Conservation (phyloP, 2,113 vertebrate genomes). For the Podarcis cretensis region DNA sequence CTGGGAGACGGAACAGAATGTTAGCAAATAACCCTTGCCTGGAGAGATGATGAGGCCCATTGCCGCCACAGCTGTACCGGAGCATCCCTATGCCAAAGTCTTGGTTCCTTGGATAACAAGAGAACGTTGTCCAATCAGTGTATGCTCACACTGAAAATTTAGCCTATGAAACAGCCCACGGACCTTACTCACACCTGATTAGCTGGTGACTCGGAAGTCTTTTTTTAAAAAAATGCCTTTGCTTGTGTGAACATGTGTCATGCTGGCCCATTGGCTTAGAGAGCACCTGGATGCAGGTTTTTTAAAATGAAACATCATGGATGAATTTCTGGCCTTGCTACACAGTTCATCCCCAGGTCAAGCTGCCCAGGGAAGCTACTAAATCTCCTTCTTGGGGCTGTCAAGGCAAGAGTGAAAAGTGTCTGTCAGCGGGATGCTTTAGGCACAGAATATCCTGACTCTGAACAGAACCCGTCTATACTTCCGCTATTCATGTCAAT, state of each 20-base stretch:
- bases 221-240: neutral
- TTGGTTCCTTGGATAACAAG: neutral
- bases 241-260: neutral
- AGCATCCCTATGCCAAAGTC: neutral
- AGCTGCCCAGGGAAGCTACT: neutral
- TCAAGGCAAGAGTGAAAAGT: neutral
- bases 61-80: neutral
- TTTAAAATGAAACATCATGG: neutral
- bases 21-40: neutral
- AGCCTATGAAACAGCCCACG: neutral
- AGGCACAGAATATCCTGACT: too few relatives aligned
- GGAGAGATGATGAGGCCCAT: neutral
- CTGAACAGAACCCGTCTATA: neutral
- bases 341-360: neutral
- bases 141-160: neutral
- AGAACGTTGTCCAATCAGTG: neutral
- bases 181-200: neutral
- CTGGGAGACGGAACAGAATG: neutral
- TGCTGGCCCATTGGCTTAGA: neutral
- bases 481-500: too few relatives aligned
- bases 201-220: neutral
- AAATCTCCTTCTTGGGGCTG: neutral
- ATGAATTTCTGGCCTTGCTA: neutral
- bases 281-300: slow-evolving; percentile 14
- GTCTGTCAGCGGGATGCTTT: neutral